Percentiles rank a stretch among this genome's conserved stretches.
phyloP scores from a whole-genome alignment of 2,888 invertebrate species.

The Cataglyphis cursor region DNA sequence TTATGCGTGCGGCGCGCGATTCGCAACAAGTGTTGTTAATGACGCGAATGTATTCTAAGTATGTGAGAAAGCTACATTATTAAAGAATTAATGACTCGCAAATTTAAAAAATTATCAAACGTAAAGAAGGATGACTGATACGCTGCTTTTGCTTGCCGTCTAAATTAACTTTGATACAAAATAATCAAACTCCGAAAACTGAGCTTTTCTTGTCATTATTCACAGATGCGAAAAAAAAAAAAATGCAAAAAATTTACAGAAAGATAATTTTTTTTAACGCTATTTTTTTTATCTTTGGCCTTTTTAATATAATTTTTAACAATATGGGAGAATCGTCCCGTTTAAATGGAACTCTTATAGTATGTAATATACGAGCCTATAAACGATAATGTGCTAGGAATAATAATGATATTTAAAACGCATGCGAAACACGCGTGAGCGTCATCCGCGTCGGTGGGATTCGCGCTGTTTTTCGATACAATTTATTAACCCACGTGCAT shows the following conservation, averaged over 20 bases:
- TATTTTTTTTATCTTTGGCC: not conserved
- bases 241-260: not conserved
- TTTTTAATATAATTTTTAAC: not conserved
- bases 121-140: too few species aligned
- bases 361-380: not conserved
- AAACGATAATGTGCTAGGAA: not conserved
- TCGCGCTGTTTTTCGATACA: not conserved
- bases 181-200: not conserved
- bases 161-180: not conserved
- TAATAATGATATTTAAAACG: not conserved
- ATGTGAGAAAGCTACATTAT: too few species aligned
- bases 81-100: not conserved
- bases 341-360: not conserved
- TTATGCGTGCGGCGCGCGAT: not conserved
- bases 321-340: not conserved
- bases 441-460: not conserved
- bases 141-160: too few species aligned
- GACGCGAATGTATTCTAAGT: not conserved
- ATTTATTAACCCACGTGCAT: not conserved
- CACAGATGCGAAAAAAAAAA: not conserved
- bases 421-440: not conserved
- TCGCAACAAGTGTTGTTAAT: conserved; percentile 7
- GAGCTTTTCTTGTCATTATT: not conserved
- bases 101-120: too few species aligned
- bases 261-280: not conserved